phyloP scores from a whole-genome alignment of 1,140 invertebrate genomes.

The Cydia pomonella region DNA sequence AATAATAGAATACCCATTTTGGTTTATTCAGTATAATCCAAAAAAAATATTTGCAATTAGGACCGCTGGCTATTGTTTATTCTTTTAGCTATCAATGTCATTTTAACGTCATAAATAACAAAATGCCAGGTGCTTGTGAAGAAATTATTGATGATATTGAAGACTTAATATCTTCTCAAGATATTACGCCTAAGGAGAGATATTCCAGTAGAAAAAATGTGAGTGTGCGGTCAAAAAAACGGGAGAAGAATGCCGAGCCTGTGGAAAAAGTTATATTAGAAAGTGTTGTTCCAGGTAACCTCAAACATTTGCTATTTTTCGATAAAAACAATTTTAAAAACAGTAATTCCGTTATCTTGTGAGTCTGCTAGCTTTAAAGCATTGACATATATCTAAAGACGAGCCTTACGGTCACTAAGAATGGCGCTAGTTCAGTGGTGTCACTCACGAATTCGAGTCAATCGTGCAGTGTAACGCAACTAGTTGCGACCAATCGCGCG shows the following conservation, averaged over 20 bases:
- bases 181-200: conserved; percentile 87
- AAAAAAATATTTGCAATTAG: neutral
- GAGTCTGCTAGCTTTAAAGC: neutral
- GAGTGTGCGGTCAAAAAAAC: conserved; percentile 83
- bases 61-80: neutral
- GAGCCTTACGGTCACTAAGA: too few relatives aligned
- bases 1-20: too few relatives aligned
- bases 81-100: conserved; percentile 37
- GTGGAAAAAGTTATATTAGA: conserved; percentile 72
- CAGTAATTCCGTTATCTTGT: neutral
- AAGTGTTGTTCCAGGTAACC: conserved; percentile 91
- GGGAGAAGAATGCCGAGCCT: conserved; percentile 57
- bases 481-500: too few relatives aligned
- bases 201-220: conserved; percentile 86
- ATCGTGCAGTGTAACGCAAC: too few relatives aligned
- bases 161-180: conserved; percentile 89
- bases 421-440: too few relatives aligned
- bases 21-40: neutral
- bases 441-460: too few relatives aligned
- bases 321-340: neutral
- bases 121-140: conserved; percentile 82
- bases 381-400: too few relatives aligned
- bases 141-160: conserved; percentile 90
- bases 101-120: conserved; percentile 42
- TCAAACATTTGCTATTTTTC: conserved; percentile 64